Evolutionary conservation across 2,113 vertebrate genomes (phyloP), one percentile per base, ranked within the genome.

Genomic region (Stomatorhinus ivindoensis): DNA sequence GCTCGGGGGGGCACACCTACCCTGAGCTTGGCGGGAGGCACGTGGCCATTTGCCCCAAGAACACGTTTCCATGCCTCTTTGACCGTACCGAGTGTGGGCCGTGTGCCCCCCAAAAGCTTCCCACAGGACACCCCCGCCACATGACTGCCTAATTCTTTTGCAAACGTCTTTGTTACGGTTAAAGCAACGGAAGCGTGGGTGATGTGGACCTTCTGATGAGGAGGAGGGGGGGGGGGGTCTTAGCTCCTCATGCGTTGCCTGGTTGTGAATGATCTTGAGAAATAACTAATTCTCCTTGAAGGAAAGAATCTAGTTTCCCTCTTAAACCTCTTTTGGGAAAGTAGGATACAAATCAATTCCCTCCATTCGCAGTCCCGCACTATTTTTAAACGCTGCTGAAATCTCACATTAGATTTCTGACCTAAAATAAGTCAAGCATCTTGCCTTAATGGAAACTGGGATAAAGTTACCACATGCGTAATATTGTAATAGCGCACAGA

Each of bases 291-390:
- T 91, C 80, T 80, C 88, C 87, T 89, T 73, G 53, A 88, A 88
- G 83, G 88, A 69, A 80, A 88, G 88, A 88, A 90, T 91, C 83
- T 90, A 89, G 58, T 91, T 91, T 90, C 90, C n/a, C 90, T 65
- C 35, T 89, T 42, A 90, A 89, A 87, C 83, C 82, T 61, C 82
- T 90, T 90, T 89, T 87, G 51, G 61, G 58, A 91, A 91, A 90
- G 90, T 89, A 89, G 89, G 88, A 90, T 92, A 90, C 65, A 91
- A 91, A 90, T 91, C 91, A 90, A 89, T 91, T 91, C 89, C 83
- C 83, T 91, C 90, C 51, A 50, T 88, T 76, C 27, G n/a, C 53
- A 83, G 39, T 44, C 73, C 73, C 27, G 15, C 31, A 87, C 88
- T 91, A 89, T 91, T 91, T 92, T 92, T 91, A 89, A 92, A 89